Evolutionary conservation across 2,888 invertebrate genomes (phyloP), one percentile per base, ranked within the genome.

Genomic region (Dastarcus helophoroides): DNA sequence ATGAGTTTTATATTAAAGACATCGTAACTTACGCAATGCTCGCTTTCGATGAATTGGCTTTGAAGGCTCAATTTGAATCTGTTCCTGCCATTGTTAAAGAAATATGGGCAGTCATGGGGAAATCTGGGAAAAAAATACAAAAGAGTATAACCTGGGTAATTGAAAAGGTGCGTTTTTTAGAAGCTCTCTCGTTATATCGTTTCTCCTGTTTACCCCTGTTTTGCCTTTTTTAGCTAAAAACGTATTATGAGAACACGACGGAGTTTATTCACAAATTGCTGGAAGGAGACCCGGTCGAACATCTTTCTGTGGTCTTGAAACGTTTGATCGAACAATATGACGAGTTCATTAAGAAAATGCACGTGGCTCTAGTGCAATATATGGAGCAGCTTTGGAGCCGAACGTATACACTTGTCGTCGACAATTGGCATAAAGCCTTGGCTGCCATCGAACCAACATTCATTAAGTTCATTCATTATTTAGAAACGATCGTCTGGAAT

Each of bases 81-180:
- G 51, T 86, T 29, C 86, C 86, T 0, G 80, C 79, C 26, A 81
- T 86, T 13, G 68, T 86, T 0, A 79, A 78, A 26, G 86, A 86
- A 55, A 70, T 86, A 50, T 84, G 82, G 81, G 80, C 81, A 3
- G 75, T 82, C 44, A 81, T 86, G 81, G 86, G 85, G 0, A 83
- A 84, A 31, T 84, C 85, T 0, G 84, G 84, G 5, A 70, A 77
- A 41, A 82, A 82, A 0, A 71, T 86, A 11, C 75, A 81, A 26
- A 75, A 80, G 40, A 82, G 82, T 41, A 62, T 86, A 6, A 60
- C 76, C 0, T 83, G 78, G 73, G 68, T 83, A 0, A 75, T 83
- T 1, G 77, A 81, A 37, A 72, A 76, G 28, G 68, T 68, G 60
- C 16, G 27, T 9, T 11, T 22, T 26, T 7, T 19, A 5, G n/a